A percentile compares a stretch with the other conserved stretches of the same genome.
Evolutionary conservation across 2,888 invertebrate species (phyloP).

Genomic region (Clitarchus hookeri): DNA sequence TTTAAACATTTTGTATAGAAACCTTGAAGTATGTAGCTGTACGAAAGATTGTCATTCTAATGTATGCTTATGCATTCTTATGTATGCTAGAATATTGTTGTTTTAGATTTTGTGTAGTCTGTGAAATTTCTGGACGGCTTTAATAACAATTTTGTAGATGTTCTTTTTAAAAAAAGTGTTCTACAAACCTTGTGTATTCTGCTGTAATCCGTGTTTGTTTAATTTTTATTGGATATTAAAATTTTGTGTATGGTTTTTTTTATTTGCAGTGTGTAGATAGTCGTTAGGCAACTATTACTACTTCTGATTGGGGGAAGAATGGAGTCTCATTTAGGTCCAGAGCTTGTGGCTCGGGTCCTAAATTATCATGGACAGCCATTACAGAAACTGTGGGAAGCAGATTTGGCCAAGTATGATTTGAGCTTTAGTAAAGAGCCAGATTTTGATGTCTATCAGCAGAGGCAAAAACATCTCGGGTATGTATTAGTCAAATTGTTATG

Average conservation of each 20-base stretch:
- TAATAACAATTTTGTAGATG: too few relatives aligned
- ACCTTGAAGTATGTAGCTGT: too few relatives aligned
- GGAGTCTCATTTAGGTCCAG: conserved; percentile 55
- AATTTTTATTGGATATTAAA: too few relatives aligned
- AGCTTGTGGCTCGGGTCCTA: conserved; percentile 70
- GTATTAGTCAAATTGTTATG: conserved; percentile 22
- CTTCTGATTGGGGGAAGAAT: conserved; percentile 29
- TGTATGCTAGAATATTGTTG: too few relatives aligned
- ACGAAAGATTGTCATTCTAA: too few relatives aligned
- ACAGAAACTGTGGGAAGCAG: conserved; percentile 85
- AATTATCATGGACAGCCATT: conserved; percentile 87
- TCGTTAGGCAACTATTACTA: neutral
- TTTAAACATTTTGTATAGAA: too few relatives aligned
- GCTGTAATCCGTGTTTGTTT: too few relatives aligned
- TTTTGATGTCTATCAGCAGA: conserved; percentile 75
- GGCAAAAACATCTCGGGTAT: conserved; percentile 76
- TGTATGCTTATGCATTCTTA: too few relatives aligned
- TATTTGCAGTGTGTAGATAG: neutral
- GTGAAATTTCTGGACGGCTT: too few relatives aligned
- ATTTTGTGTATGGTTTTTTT: neutral
- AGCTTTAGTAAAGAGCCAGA: conserved; percentile 66
- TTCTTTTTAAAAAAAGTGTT: too few relatives aligned
- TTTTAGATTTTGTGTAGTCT: too few relatives aligned
- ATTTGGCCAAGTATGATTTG: conserved; percentile 63
- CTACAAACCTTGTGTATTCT: too few relatives aligned